These are phyloP conservation scores for Pristis pectinata DNA, from an alignment of 2,797 vertebrate genomes.

Conservation along the genomic window DNA sequence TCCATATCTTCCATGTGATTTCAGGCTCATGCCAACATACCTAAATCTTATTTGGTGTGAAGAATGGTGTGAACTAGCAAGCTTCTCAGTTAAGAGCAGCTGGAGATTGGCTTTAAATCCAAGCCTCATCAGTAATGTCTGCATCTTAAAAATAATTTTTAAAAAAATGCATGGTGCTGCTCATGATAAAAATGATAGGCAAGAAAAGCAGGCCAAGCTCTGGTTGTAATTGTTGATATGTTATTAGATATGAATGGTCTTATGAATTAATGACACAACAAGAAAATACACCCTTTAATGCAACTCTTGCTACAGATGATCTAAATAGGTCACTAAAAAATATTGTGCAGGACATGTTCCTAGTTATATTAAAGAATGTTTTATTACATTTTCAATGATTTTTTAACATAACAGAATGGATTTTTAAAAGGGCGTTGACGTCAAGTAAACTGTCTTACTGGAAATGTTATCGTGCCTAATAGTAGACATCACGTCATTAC, in stretches of 20 bases:
- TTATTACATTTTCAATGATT: neutral
- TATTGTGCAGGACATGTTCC: neutral
- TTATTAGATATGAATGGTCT: neutral
- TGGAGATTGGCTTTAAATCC: neutral
- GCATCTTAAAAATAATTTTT: neutral
- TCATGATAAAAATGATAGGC: neutral
- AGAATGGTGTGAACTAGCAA: neutral
- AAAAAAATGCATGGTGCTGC: neutral
- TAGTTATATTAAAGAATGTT: neutral
- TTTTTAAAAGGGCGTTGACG: conserved; percentile 3
- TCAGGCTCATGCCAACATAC: neutral
- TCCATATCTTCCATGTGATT: neutral
- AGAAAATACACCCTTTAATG: conserved; percentile 8
- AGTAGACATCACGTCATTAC: neutral
- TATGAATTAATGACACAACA: neutral
- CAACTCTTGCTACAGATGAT: neutral
- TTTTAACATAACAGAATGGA: neutral
- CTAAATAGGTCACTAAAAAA: neutral
- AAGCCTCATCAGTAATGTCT: neutral
- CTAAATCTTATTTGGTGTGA: neutral
- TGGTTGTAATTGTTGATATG: neutral
- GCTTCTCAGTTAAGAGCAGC: neutral
- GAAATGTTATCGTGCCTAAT: neutral
- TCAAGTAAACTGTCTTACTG: neutral
- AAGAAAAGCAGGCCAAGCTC: neutral